Evolutionary conservation across 1,140 invertebrate genomes (phyloP).

Genomic region (Ptiloglossa arizonensis): DNA sequence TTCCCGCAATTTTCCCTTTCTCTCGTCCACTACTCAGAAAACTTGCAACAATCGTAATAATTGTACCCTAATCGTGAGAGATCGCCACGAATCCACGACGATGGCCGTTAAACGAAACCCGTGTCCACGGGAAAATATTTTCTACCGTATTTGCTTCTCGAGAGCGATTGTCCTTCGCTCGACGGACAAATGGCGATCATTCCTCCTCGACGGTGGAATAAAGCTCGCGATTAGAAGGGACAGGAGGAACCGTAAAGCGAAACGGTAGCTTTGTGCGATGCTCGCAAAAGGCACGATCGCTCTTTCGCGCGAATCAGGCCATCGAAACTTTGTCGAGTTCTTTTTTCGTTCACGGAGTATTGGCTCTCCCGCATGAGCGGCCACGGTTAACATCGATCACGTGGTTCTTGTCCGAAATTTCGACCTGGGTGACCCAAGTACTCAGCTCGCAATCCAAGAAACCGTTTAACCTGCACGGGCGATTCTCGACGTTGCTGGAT

Average conservation of each 20-base stretch:
- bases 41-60: too few relatives aligned
- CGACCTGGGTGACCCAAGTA: neutral
- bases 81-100: too few relatives aligned
- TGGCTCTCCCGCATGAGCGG: constrained; percentile 35
- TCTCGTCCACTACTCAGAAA: too few relatives aligned
- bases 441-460: neutral
- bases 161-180: neutral
- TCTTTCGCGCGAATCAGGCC: constrained; percentile 34
- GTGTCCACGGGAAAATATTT: neutral
- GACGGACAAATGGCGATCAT: neutral
- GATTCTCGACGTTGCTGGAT: too few relatives aligned
- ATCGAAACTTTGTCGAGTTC: constrained; percentile 16
- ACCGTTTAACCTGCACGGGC: neutral
- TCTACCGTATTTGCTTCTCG: neutral
- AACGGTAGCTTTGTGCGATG: constrained; percentile 20
- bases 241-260: neutral
- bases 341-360: constrained; percentile 44
- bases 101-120: too few relatives aligned
- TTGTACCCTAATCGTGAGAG: too few relatives aligned
- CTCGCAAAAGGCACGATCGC: constrained; percentile 4
- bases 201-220: neutral
- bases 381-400: neutral
- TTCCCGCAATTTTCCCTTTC: too few relatives aligned
- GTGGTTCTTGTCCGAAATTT: neutral
- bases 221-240: constrained; percentile 2